Evolutionary conservation across 2,113 vertebrate genomes (phyloP).

Genomic region (Smithornis capensis): DNA sequence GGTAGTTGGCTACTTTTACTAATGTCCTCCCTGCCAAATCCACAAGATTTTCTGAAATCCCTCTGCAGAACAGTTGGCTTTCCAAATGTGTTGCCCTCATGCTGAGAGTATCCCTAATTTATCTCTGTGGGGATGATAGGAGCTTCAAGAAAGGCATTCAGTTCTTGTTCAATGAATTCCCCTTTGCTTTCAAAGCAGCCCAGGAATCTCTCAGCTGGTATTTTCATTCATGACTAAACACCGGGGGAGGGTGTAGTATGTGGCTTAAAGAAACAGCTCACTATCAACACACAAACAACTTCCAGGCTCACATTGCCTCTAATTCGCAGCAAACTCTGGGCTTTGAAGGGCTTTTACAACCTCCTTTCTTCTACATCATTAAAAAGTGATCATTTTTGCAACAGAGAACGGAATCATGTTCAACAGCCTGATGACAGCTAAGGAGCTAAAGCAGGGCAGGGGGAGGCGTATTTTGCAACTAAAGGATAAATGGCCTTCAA

Average conservation of each 20-base stretch:
- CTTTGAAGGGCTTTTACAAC: constrained; percentile 1
- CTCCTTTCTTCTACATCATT: constrained; percentile 2
- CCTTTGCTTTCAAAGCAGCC: constrained; percentile 32
- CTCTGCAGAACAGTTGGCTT: constrained; percentile 6
- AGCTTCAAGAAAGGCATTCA: background rate
- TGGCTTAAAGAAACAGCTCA: constrained; percentile 31
- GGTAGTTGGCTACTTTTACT: background rate
- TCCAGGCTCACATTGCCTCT: background rate
- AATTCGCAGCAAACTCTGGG: background rate
- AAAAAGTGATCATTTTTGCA: constrained; percentile 34
- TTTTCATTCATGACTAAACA: background rate
- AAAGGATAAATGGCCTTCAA: constrained; percentile 6
- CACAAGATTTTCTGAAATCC: background rate
- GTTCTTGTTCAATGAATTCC: constrained; percentile 26
- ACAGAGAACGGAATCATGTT: background rate
- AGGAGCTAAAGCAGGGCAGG: background rate
- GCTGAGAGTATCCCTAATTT: constrained; percentile 33
- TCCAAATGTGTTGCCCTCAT: background rate
- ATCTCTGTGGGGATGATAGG: background rate
- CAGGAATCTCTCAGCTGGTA: constrained; percentile 21
- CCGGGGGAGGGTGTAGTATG: background rate
- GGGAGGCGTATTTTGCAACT: background rate
- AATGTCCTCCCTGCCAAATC: background rate
- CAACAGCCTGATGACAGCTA: constrained; percentile 1
- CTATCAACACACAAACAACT: background rate